Percentiles rank a stretch among this genome's conserved stretches.
Evolutionary conservation across 2,797 vertebrate genomes (phyloP).

Genomic region (Hydrolagus colliei): DNA sequence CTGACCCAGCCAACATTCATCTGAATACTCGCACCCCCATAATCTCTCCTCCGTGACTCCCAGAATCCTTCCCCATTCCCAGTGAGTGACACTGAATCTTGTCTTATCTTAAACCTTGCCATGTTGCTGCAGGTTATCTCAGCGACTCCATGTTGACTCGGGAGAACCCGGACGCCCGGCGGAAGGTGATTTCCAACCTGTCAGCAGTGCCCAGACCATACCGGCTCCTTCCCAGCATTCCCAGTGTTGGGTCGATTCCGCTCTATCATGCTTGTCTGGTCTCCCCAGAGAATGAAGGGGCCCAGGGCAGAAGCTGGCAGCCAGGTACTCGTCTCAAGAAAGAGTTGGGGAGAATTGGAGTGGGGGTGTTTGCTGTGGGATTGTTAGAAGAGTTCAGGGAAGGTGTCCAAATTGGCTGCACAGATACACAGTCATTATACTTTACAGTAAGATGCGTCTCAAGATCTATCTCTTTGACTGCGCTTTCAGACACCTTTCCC

Average conservation of each 20-base stretch:
- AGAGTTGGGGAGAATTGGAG: too few relatives aligned
- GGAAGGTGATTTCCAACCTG: conserved; percentile 46
- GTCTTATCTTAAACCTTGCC: neutral
- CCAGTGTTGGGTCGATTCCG: conserved; percentile 37
- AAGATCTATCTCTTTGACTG: too few relatives aligned
- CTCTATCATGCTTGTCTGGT: conserved; percentile 36
- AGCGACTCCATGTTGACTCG: conserved; percentile 44
- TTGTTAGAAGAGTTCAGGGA: neutral
- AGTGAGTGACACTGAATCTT: neutral
- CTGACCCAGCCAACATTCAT: too few relatives aligned
- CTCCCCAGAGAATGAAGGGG: conserved; percentile 33
- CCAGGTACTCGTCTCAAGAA: neutral
- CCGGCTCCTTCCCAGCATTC: conserved; percentile 29
- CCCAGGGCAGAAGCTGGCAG: conserved; percentile 13
- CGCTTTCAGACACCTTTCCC: too few relatives aligned
- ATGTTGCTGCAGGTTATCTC: conserved; percentile 40
- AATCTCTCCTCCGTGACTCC: too few relatives aligned
- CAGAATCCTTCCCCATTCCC: too few relatives aligned
- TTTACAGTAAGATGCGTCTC: too few relatives aligned
- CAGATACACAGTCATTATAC: too few relatives aligned
- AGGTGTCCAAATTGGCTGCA: neutral
- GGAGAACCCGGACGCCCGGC: conserved; percentile 35
- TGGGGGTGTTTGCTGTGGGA: neutral
- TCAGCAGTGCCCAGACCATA: conserved; percentile 42
- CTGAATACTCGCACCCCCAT: too few relatives aligned